Evolutionary conservation across 2,113 vertebrate species (phyloP).

Genomic region (Corythornis madagascariensis): DNA sequence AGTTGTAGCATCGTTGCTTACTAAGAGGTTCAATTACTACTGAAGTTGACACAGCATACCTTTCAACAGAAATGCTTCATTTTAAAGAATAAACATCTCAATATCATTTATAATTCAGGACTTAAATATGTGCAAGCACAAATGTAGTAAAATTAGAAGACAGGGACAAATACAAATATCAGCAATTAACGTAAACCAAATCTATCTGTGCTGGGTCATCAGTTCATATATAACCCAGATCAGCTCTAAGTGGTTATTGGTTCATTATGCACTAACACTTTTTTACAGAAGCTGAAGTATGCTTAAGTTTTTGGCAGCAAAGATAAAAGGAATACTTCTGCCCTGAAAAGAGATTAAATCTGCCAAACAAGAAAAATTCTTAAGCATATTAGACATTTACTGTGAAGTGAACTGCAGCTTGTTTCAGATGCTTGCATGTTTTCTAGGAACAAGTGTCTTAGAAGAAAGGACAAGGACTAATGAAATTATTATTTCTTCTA

Average conservation of each 20-base stretch:
- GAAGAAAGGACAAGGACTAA: neutral
- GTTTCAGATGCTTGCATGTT: neutral
- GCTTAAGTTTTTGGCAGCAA: neutral
- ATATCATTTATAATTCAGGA: neutral
- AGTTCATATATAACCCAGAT: neutral
- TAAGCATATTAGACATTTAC: neutral
- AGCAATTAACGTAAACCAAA: neutral
- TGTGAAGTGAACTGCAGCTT: neutral
- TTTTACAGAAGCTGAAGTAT: neutral
- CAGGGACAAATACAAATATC: neutral
- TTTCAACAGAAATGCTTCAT: neutral
- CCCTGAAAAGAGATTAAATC: neutral
- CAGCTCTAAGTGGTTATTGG: neutral
- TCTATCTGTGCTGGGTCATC: neutral
- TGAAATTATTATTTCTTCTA: neutral
- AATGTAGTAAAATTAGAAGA: neutral
- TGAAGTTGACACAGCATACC: neutral
- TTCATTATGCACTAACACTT: neutral
- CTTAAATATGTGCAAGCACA: neutral
- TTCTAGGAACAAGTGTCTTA: neutral
- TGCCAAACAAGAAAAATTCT: neutral
- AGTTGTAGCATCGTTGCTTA: neutral
- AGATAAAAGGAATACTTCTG: neutral
- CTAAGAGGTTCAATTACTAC: neutral
- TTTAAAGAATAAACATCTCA: neutral